Evolutionary conservation across 2,888 invertebrate genomes (phyloP).

Genomic region (Timema podura): DNA sequence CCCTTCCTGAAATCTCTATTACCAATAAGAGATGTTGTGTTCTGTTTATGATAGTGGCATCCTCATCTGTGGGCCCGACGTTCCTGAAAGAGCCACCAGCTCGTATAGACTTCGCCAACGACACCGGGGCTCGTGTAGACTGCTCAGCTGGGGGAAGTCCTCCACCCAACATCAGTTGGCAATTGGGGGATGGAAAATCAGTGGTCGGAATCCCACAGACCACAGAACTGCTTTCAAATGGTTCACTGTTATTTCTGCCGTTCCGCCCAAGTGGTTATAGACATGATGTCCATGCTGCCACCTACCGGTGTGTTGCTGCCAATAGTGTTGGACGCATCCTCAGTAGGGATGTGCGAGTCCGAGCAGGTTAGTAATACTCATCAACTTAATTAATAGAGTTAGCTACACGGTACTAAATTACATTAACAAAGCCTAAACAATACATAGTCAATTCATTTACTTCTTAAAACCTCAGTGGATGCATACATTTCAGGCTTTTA

Average conservation of each 20-base stretch:
- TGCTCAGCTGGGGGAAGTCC: slow-evolving; percentile 38
- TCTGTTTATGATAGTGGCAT: slow-evolving; percentile 19
- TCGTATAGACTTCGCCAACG: slow-evolving; percentile 38
- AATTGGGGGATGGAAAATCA: slow-evolving; percentile 35
- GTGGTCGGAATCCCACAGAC: slow-evolving; percentile 35
- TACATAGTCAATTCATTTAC: too few species aligned
- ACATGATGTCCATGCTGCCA: slow-evolving; percentile 39
- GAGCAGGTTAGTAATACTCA: slow-evolving; percentile 36
- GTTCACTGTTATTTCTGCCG: slow-evolving; percentile 37
- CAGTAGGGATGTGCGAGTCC: slow-evolving; percentile 37
- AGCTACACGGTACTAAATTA: too few species aligned
- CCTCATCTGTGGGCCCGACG: slow-evolving; percentile 34
- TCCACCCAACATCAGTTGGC: slow-evolving; percentile 36
- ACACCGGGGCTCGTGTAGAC: slow-evolving; percentile 37
- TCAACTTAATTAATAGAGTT: too few species aligned
- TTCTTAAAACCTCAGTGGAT: too few species aligned
- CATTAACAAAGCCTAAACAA: too few species aligned
- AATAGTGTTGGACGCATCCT: slow-evolving; percentile 38
- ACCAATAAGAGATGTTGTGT: not conserved
- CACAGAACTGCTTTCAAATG: slow-evolving; percentile 36
- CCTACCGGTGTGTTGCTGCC: slow-evolving; percentile 37
- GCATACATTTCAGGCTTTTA: too few species aligned
- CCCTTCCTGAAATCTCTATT: too few species aligned
- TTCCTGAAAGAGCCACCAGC: slow-evolving; percentile 39
- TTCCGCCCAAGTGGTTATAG: slow-evolving; percentile 38